These are phyloP conservation scores for Listronotus oregonensis DNA, from an alignment of 1,140 invertebrate species.

Conservation along the genomic window DNA sequence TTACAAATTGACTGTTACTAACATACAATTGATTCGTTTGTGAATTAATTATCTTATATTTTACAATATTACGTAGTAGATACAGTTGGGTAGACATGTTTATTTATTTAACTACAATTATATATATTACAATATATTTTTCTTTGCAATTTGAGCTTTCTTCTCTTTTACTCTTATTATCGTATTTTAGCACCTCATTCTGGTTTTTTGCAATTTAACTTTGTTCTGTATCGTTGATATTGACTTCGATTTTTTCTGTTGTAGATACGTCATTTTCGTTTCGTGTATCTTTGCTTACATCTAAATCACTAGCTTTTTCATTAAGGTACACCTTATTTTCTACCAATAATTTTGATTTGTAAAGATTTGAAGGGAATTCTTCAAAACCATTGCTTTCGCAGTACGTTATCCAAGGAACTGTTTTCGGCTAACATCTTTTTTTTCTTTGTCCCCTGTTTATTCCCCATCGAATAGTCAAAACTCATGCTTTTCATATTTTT, in stretches of 20 bases:
- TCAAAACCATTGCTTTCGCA: conserved; percentile 32
- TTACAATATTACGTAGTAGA: no score
- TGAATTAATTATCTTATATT: no score
- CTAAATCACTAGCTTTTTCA: conserved; percentile 15
- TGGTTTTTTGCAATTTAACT: not conserved
- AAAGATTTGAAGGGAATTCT: conserved; percentile 20
- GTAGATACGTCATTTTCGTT: not conserved
- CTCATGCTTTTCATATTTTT: conserved; percentile 29
- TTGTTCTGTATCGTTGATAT: not conserved
- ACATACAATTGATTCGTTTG: no score
- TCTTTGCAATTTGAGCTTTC: no score
- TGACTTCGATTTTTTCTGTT: not conserved
- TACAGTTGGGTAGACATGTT: no score
- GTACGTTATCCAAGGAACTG: conserved; percentile 30
- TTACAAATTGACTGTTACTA: no score
- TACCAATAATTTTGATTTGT: conserved; percentile 15
- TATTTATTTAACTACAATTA: no score
- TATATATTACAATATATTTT: no score
- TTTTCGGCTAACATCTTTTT: conserved; percentile 19
- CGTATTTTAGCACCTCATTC: no score
- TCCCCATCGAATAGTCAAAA: conserved; percentile 27
- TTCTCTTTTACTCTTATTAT: no score
- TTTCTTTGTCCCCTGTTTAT: conserved; percentile 13
- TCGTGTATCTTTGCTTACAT: conserved; percentile 11
- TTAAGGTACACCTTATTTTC: conserved; percentile 18